These are phyloP conservation scores for Hirtodrosophila cameraria DNA, from an alignment of 2,888 invertebrate species.

Conservation along the genomic window DNA sequence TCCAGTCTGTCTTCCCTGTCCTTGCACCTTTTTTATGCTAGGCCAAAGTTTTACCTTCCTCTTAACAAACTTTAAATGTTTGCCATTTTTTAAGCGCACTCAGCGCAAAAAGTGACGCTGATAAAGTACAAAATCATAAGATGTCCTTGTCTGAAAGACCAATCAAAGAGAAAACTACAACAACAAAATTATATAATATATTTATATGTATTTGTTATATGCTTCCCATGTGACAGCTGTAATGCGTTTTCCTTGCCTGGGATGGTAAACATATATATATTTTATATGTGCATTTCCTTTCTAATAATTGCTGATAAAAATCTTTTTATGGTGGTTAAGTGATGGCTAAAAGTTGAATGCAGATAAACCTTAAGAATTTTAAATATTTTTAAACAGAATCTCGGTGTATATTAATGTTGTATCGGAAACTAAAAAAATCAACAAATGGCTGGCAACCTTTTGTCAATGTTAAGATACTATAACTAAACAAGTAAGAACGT, in stretches of 20 bases:
- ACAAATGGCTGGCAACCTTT: no score
- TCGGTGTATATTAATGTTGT: no score
- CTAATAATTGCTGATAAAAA: no score
- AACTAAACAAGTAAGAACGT: no score
- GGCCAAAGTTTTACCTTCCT: constrained; percentile 36
- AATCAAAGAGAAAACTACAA: constrained; percentile 43
- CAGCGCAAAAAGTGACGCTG: constrained; percentile 10
- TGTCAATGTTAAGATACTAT: no score
- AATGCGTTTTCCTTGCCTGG: constrained; percentile 8
- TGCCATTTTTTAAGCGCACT: constrained; percentile 55
- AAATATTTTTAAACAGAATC: no score
- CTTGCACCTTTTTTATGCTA: constrained; percentile 41
- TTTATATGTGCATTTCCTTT: no score
- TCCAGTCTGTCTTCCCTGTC: constrained; percentile 42
- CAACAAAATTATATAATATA: background rate
- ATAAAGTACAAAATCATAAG: constrained; percentile 52
- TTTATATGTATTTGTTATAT: background rate
- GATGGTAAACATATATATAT: no score
- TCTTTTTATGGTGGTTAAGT: no score
- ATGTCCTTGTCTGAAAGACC: constrained; percentile 45
- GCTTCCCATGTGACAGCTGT: background rate
- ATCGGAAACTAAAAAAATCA: no score
- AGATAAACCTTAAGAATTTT: no score
- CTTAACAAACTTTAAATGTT: constrained; percentile 64
- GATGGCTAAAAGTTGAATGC: no score